These are phyloP conservation scores for Pseudochromis fuscus DNA, from an alignment of 2,797 vertebrate species.

Conservation along the genomic window DNA sequence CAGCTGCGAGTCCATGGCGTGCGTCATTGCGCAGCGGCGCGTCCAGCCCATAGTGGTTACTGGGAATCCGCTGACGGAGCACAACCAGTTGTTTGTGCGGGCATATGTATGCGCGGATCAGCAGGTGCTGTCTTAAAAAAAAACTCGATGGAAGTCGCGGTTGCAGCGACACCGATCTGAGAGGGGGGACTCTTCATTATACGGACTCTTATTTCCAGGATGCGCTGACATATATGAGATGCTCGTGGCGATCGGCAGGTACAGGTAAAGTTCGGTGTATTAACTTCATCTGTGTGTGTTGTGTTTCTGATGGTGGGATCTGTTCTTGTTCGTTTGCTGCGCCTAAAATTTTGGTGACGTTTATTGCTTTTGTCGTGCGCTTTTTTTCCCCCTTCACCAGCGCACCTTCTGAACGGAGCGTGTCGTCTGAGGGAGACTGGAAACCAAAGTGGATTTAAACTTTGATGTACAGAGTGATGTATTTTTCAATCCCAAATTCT, in stretches of 20 bases:
- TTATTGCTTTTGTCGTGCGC: constrained; percentile 19
- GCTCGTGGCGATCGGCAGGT: constrained; percentile 41
- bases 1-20: constrained; percentile 62
- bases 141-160: constrained; percentile 54
- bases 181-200: constrained; percentile 21
- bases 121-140: constrained; percentile 61
- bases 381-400: constrained; percentile 12
- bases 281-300: constrained; percentile 24
- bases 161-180: constrained; percentile 33
- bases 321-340: neutral
- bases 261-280: constrained; percentile 77
- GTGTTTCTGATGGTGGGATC: neutral
- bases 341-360: constrained; percentile 9
- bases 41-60: constrained; percentile 57
- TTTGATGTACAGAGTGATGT: constrained; percentile 43
- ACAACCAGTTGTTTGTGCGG: constrained; percentile 68
- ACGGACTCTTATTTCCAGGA: constrained; percentile 57
- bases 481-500: neutral
- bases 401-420: constrained; percentile 26
- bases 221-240: constrained; percentile 60
- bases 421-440: neutral
- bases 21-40: constrained; percentile 80
- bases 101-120: constrained; percentile 56
- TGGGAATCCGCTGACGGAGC: constrained; percentile 77
- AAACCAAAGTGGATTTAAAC: constrained; percentile 39